phyloP scores from a whole-genome alignment of 1,140 invertebrate genomes.

The Hydropsyche tenuis region DNA sequence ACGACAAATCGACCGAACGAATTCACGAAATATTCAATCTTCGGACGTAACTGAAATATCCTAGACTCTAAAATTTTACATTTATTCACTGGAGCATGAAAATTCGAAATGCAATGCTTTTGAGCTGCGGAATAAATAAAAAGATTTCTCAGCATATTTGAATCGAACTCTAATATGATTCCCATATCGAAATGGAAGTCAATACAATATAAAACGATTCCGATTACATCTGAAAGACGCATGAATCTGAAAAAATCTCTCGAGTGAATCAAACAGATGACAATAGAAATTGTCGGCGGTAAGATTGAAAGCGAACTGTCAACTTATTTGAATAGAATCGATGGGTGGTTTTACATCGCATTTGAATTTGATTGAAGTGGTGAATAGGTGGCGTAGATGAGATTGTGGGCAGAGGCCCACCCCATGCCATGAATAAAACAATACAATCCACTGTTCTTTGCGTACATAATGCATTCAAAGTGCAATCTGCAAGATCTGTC shows the following conservation, averaged over 20 bases:
- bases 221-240: too few species aligned
- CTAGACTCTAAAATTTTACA: too few species aligned
- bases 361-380: conserved; percentile 26
- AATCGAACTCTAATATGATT: too few species aligned
- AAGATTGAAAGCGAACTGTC: background rate
- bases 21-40: conserved; percentile 34
- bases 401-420: background rate
- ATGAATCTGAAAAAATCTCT: too few species aligned
- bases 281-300: too few species aligned
- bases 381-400: background rate
- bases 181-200: too few species aligned
- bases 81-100: too few species aligned
- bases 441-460: conserved; percentile 28
- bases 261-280: too few species aligned
- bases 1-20: conserved; percentile 44
- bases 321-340: background rate
- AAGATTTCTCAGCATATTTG: too few species aligned
- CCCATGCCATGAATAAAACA: conserved; percentile 26
- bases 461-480: conserved; percentile 33
- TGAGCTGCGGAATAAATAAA: too few species aligned
- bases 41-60: background rate
- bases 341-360: background rate
- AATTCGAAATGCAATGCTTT: too few species aligned
- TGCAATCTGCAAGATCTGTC: conserved; percentile 28
- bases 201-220: too few species aligned